These are phyloP conservation scores for Gymnodraco acuticeps DNA, from an alignment of 2,797 vertebrate species.

Conservation along the genomic window DNA sequence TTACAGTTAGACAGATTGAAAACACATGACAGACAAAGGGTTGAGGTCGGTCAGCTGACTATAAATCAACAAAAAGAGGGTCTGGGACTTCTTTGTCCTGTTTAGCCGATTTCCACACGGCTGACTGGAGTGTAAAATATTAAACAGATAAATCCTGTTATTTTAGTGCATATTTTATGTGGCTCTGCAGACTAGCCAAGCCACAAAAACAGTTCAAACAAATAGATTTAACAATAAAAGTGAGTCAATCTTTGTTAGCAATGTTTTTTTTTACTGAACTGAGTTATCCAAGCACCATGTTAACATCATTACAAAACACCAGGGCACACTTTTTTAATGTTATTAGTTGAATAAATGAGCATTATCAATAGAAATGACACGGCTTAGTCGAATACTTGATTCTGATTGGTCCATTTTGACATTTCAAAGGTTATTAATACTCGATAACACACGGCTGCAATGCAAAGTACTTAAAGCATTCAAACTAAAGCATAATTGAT, in stretches of 20 bases:
- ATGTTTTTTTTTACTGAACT: too few species aligned
- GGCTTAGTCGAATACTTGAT: too few species aligned
- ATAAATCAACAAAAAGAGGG: neutral
- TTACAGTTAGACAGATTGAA: neutral
- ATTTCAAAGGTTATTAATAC: too few species aligned
- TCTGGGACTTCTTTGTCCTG: constrained; percentile 15
- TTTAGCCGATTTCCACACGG: constrained; percentile 32
- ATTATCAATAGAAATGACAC: too few species aligned
- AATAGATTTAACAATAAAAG: too few species aligned
- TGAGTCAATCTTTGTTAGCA: too few species aligned
- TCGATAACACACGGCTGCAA: too few species aligned
- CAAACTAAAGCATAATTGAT: too few species aligned
- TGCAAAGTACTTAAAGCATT: neutral
- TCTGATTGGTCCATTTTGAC: too few species aligned
- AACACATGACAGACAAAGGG: constrained; percentile 22
- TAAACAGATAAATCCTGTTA: constrained; percentile 60
- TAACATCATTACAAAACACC: too few species aligned
- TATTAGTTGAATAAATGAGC: too few species aligned
- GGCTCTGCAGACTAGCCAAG: constrained; percentile 7
- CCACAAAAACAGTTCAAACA: neutral
- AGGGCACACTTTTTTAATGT: too few species aligned
- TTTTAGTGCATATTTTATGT: constrained; percentile 59
- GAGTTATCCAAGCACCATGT: neutral
- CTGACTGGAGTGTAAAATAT: constrained; percentile 69
- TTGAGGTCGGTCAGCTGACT: neutral